Conservation (phyloP, 1,140 invertebrate genomes). For the Cydia strobilella region DNA sequence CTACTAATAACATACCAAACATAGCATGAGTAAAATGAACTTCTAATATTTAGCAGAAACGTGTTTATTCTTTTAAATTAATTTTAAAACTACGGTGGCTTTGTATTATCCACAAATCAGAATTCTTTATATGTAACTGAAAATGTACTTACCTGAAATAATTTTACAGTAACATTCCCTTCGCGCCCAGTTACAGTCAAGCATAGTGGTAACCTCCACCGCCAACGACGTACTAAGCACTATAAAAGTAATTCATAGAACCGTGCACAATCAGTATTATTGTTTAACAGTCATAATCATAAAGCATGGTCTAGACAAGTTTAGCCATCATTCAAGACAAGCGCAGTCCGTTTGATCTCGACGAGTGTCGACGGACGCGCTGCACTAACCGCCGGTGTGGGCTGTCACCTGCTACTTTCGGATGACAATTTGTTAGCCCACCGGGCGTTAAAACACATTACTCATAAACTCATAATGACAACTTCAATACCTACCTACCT, state of each 20-base stretch:
- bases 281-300: slow-evolving; percentile 23
- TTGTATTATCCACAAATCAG: too few relatives aligned
- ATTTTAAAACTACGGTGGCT: too few relatives aligned
- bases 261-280: slow-evolving; percentile 11
- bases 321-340: slow-evolving; percentile 5
- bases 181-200: neutral
- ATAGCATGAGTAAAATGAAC: too few relatives aligned
- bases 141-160: too few relatives aligned
- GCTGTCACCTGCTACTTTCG: slow-evolving; percentile 4
- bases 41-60: too few relatives aligned
- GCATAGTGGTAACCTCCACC: neutral
- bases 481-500: too few relatives aligned
- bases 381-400: slow-evolving; percentile 24
- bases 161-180: neutral
- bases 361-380: neutral
- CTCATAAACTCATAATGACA: slow-evolving; percentile 14
- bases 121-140: too few relatives aligned
- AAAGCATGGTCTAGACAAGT: slow-evolving; percentile 21
- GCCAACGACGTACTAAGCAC: neutral
- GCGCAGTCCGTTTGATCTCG: slow-evolving; percentile 28
- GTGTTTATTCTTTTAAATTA: too few relatives aligned
- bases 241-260: slow-evolving; percentile 11
- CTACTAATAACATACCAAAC: too few relatives aligned
- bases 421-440: slow-evolving; percentile 27
- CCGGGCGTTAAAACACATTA: slow-evolving; percentile 1